Evolutionary conservation across 2,113 vertebrate species (phyloP).

Genomic region (Pygoscelis adeliae): DNA sequence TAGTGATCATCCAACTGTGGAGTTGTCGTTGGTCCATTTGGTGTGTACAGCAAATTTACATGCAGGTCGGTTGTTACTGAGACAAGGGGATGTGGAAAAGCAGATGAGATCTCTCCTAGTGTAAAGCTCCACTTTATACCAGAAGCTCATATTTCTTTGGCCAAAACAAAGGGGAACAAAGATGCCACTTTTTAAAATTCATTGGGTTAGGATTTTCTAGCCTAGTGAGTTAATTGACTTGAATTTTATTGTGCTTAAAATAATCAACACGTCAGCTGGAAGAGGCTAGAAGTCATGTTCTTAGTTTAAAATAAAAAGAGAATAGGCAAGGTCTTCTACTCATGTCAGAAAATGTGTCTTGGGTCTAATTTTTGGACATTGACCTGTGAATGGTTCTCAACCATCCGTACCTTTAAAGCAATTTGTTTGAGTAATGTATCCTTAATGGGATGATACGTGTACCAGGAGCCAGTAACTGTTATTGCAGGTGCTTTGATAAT

Average conservation of each 20-base stretch:
- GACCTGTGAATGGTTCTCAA: neutral
- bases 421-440: neutral
- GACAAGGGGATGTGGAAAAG: neutral
- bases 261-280: neutral
- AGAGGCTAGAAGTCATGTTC: neutral
- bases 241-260: neutral
- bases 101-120: neutral
- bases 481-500: neutral
- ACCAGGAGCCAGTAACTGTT: neutral
- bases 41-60: neutral
- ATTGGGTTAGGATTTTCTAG: constrained; percentile 5
- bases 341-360: neutral
- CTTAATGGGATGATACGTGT: neutral
- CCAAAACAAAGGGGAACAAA: neutral
- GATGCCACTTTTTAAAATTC: neutral
- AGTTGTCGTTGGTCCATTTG: neutral
- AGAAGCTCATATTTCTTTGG: neutral
- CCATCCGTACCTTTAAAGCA: neutral
- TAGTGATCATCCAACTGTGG: neutral
- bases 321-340: neutral
- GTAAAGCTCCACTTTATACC: neutral
- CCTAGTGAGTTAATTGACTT: neutral
- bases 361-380: neutral
- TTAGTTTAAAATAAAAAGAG: neutral
- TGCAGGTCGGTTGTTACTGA: neutral